phyloP scores from a whole-genome alignment of 2,113 vertebrate genomes.

The Dissostichus mawsoni region DNA sequence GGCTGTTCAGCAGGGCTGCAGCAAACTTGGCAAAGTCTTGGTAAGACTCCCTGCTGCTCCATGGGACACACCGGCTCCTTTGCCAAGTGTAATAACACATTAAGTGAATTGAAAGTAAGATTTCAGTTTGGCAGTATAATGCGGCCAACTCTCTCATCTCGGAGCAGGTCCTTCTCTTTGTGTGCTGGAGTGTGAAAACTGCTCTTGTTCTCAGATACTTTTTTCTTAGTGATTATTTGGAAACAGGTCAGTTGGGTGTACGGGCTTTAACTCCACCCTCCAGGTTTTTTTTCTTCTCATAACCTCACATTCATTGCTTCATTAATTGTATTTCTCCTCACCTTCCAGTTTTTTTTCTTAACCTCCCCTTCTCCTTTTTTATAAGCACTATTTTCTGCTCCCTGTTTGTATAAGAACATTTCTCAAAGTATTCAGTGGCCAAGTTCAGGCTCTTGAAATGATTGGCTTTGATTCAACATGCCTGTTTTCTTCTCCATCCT shows the following conservation, averaged over 20 bases:
- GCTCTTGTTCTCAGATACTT: constrained; percentile 89
- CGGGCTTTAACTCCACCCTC: constrained; percentile 88
- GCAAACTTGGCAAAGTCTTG: constrained; percentile 92
- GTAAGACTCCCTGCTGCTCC: constrained; percentile 92
- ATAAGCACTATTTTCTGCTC: constrained; percentile 29
- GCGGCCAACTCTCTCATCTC: constrained; percentile 91
- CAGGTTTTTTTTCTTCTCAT: constrained; percentile 62
- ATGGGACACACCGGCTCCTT: constrained; percentile 91
- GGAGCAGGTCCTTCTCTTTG: constrained; percentile 89
- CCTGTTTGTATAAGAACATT: constrained; percentile 61
- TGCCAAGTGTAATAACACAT: constrained; percentile 99
- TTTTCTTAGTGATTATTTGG: constrained; percentile 90
- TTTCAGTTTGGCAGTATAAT: constrained; percentile 94
- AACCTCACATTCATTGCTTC: constrained; percentile 76
- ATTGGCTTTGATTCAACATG: constrained; percentile 73
- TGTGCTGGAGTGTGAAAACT: constrained; percentile 90
- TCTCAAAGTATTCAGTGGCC: constrained; percentile 70
- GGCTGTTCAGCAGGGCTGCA: constrained; percentile 89
- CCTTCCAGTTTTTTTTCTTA: constrained; percentile 38
- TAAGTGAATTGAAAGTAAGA: constrained; percentile 96
- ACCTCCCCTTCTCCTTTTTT: neutral
- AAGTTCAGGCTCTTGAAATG: constrained; percentile 73
- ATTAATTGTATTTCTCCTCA: constrained; percentile 49
- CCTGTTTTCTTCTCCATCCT: constrained; percentile 53
- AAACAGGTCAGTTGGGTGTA: constrained; percentile 94